Percentiles rank a stretch among this genome's conserved stretches.
These are phyloP conservation scores for Schizotus pectinicornis DNA, from an alignment of 2,888 invertebrate genomes.

Conservation along the genomic window DNA sequence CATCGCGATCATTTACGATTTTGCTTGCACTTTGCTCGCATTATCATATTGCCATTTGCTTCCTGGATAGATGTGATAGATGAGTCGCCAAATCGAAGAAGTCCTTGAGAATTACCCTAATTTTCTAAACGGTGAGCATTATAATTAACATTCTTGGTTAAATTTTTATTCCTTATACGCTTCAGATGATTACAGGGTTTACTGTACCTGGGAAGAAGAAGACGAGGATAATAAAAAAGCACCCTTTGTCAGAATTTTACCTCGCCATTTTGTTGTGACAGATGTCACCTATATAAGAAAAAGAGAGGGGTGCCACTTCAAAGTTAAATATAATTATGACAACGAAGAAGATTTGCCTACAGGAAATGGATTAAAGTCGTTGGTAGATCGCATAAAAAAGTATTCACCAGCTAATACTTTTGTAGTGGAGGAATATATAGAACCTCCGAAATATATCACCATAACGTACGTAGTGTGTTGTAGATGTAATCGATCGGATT, in stretches of 20 bases:
- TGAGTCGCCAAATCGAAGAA: slow-evolving; percentile 12
- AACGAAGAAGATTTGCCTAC: slow-evolving; percentile 13
- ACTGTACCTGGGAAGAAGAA: slow-evolving; percentile 16
- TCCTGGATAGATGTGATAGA: slow-evolving; percentile 16
- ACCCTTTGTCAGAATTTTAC: slow-evolving; percentile 22
- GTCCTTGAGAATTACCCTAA: slow-evolving; percentile 23
- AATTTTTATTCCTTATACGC: slow-evolving; percentile 13
- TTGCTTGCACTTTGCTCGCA: no score
- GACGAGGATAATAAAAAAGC: slow-evolving; percentile 15
- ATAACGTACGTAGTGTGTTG: slow-evolving; percentile 8
- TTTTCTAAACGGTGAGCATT: slow-evolving; percentile 21
- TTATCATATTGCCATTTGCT: slow-evolving; percentile 8
- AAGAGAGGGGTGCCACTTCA: slow-evolving; percentile 14
- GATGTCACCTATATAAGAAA: slow-evolving; percentile 22
- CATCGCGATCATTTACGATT: no score
- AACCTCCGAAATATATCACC: slow-evolving; percentile 10
- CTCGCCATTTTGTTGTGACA: slow-evolving; percentile 15
- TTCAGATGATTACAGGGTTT: background rate
- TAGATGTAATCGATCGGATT: slow-evolving; percentile 7
- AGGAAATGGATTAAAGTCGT: slow-evolving; percentile 16
- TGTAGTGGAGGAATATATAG: background rate
- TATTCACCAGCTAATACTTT: no score
- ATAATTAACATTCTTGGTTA: slow-evolving; percentile 24
- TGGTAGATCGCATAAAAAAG: slow-evolving; percentile 16
- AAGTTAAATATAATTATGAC: slow-evolving; percentile 19